phyloP scores from a whole-genome alignment of 92 coral and sea anemone genomes.

The Metridium senile region DNA sequence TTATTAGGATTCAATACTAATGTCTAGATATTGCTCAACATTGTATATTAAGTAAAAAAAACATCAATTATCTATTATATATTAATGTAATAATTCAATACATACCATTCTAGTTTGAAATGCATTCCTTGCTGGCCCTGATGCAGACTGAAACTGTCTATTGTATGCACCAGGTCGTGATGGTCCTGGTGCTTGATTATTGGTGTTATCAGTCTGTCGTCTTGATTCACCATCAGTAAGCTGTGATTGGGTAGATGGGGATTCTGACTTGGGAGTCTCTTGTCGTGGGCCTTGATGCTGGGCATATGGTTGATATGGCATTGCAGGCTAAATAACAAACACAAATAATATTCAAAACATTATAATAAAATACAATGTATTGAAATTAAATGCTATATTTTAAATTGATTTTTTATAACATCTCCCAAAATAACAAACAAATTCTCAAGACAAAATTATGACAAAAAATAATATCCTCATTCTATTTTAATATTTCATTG shows the following conservation, averaged over 20 bases:
- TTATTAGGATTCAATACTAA: no score
- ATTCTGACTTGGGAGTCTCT: slow-evolving; percentile 31
- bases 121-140: slow-evolving; percentile 12
- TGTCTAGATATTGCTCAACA: no score
- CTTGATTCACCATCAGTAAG: slow-evolving; percentile 3
- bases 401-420: no score
- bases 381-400: not conserved
- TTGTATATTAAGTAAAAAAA: no score
- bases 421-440: no score
- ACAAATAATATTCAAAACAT: not conserved
- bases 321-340: not conserved
- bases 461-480: no score
- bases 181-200: not conserved
- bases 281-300: slow-evolving; percentile 44
- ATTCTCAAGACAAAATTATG: no score
- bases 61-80: no score
- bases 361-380: not conserved
- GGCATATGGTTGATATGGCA: slow-evolving; percentile 6
- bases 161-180: not conserved
- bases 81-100: no score
- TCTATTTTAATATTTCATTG: no score
- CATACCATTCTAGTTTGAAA: slow-evolving; percentile 26
- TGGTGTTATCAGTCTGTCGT: not conserved
- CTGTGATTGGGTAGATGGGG: slow-evolving; percentile 13
- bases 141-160: slow-evolving; percentile 17